Percentiles rank a stretch among this genome's conserved stretches.
Conservation (phyloP, 2,797 vertebrate genomes). For the Columba guinea region DNA sequence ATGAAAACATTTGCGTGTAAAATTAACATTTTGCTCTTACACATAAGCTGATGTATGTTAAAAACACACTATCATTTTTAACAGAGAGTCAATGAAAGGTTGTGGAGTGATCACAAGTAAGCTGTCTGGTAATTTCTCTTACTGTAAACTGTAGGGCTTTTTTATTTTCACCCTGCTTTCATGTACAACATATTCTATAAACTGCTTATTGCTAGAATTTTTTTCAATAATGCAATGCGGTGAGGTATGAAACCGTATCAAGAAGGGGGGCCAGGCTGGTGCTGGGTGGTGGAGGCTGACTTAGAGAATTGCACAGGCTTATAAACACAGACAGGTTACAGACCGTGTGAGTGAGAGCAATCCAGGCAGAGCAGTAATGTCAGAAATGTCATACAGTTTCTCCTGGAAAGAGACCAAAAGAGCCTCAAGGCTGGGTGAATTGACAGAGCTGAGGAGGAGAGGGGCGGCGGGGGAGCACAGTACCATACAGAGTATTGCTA, state of each 20-base stretch:
- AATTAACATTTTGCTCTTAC: neutral
- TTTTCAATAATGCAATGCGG: neutral
- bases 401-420: neutral
- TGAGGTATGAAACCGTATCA: neutral
- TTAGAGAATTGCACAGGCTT: neutral
- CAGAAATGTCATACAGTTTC: neutral
- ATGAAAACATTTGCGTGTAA: neutral
- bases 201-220: neutral
- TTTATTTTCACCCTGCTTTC: neutral
- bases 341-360: neutral
- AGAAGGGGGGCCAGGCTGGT: neutral
- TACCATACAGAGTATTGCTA: neutral
- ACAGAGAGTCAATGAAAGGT: neutral
- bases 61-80: neutral
- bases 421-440: neutral
- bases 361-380: neutral
- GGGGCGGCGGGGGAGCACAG: neutral
- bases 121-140: neutral
- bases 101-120: neutral
- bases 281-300: neutral
- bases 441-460: neutral
- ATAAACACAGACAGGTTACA: neutral
- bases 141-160: neutral
- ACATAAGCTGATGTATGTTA: neutral
- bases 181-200: neutral